Percentiles rank a stretch among this genome's conserved stretches.
Evolutionary conservation across 2,113 vertebrate genomes (phyloP).

Genomic region (Addax nasomaculatus): DNA sequence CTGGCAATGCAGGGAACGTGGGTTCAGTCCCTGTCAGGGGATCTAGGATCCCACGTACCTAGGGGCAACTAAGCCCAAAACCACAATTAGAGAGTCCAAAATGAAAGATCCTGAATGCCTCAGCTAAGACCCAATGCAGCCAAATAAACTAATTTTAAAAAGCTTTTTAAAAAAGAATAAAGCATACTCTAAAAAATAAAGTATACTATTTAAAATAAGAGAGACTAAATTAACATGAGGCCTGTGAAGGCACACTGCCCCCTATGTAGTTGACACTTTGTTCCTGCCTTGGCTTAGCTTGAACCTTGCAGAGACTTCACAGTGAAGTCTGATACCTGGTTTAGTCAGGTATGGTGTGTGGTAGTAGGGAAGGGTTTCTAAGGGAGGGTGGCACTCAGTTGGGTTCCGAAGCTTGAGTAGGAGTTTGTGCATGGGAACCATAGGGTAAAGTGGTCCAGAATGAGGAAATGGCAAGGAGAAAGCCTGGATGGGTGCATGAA

Average conservation of each 20-base stretch:
- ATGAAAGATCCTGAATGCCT: not conserved
- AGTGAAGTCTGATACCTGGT: not conserved
- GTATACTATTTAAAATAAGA: not conserved
- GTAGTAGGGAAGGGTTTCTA: not conserved
- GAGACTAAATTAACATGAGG: not conserved
- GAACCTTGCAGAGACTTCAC: not conserved
- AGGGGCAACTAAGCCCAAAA: not conserved
- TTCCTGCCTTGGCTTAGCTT: not conserved
- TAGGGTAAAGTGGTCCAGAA: not conserved
- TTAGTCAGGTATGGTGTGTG: too few species aligned
- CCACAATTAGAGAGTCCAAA: not conserved
- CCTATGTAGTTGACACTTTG: accelerated
- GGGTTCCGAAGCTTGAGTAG: not conserved
- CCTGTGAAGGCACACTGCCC: not conserved
- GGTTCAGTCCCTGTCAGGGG: accelerated
- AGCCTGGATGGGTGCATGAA: accelerated
- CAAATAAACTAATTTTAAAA: not conserved
- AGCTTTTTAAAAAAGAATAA: not conserved
- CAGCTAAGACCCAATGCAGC: not conserved
- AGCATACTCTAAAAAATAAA: not conserved
- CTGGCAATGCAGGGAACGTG: not conserved
- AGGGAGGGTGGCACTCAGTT: not conserved
- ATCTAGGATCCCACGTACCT: not conserved
- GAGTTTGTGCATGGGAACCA: not conserved
- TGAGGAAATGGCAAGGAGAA: not conserved